These are phyloP conservation scores for Euwallacea fornicatus DNA, from an alignment of 1,140 invertebrate genomes.

Conservation along the genomic window DNA sequence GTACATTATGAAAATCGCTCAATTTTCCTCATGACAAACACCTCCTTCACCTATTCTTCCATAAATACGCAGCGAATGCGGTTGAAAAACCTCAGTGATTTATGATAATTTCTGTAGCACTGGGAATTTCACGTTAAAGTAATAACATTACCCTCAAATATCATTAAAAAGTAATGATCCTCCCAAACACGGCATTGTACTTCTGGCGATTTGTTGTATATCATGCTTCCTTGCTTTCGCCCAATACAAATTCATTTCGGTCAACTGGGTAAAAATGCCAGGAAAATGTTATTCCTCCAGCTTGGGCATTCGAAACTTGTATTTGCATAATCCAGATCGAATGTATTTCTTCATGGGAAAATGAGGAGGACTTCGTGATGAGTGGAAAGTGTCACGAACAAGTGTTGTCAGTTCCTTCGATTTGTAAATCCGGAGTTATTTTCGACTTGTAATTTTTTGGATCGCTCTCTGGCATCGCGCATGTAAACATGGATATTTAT, in stretches of 20 bases:
- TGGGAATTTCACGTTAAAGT: background rate
- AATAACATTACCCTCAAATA: background rate
- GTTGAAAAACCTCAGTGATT: no score
- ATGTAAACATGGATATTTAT: background rate
- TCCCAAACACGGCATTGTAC: background rate
- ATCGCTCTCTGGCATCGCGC: background rate
- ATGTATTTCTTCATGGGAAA: background rate
- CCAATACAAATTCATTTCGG: slow-evolving; percentile 3
- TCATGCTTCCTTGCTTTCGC: background rate
- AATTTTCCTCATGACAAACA: no score
- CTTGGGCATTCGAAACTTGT: background rate
- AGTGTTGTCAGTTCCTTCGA: background rate
- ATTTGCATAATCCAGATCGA: slow-evolving; percentile 1
- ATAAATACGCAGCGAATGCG: no score
- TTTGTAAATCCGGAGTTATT: background rate
- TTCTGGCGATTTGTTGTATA: slow-evolving; percentile 3
- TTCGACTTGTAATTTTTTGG: background rate
- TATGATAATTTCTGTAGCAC: no score
- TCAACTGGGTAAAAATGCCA: background rate
- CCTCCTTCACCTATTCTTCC: no score
- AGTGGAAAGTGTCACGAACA: background rate
- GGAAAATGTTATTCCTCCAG: background rate
- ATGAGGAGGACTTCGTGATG: background rate
- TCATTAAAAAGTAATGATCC: slow-evolving; percentile 3
- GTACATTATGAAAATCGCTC: no score